A percentile compares a stretch with the other conserved stretches of the same genome.
Conservation (phyloP, 2,888 invertebrate genomes). For the Capitulum mitella region DNA sequence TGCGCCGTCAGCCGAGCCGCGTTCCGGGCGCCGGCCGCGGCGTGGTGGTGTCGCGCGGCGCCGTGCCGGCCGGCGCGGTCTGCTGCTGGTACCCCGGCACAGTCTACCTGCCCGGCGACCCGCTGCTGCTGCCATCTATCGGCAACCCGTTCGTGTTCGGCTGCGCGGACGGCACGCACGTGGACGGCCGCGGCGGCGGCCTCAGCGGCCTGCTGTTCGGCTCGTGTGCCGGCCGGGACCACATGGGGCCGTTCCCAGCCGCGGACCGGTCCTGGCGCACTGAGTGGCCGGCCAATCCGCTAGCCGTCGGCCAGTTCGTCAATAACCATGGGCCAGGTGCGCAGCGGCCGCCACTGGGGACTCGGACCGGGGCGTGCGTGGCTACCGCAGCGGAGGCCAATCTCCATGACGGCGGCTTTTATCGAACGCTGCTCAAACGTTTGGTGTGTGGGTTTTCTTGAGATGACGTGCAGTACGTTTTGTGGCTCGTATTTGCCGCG, state of each 20-base stretch:
- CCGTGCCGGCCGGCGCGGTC: conserved; percentile 38
- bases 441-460: too few species aligned
- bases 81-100: conserved; percentile 43
- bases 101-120: conserved; percentile 46
- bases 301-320: conserved; percentile 49
- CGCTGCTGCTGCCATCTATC: conserved; percentile 47
- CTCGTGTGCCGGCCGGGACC: conserved; percentile 45
- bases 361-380: too few species aligned
- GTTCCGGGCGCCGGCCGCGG: conserved; percentile 37
- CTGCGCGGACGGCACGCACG: conserved; percentile 46
- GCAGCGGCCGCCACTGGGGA: too few species aligned
- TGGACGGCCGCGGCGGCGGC: conserved; percentile 48
- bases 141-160: conserved; percentile 48
- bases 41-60: conserved; percentile 31
- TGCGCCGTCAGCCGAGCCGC: conserved; percentile 35
- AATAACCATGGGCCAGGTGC: conserved; percentile 46
- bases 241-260: conserved; percentile 40
- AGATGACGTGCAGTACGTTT: too few species aligned
- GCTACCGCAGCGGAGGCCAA: too few species aligned
- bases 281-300: conserved; percentile 42
- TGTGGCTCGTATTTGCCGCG: too few species aligned
- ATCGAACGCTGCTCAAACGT: too few species aligned
- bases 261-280: conserved; percentile 45
- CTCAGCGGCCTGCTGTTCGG: conserved; percentile 45
- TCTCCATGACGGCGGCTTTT: too few species aligned